Evolutionary conservation across 2,888 invertebrate species (phyloP), one percentile per base, ranked within the genome.

Genomic region (Dicyrtomina minuta): DNA sequence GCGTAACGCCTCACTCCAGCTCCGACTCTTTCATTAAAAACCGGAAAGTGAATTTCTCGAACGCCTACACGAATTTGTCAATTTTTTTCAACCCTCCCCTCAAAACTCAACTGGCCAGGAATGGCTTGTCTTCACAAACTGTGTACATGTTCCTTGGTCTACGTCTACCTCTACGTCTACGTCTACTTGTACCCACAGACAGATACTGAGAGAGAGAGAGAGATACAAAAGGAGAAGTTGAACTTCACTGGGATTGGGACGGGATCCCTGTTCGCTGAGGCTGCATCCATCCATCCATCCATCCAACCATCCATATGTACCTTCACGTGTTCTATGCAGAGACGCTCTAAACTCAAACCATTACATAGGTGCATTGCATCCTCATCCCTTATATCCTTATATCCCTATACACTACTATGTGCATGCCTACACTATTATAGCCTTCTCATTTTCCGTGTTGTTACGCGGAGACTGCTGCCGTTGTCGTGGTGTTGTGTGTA

Each of bases 61-160:
- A 59, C 72, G 72, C 75, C 72, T 71, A 73, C 72, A 72, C 70
- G 73, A 75, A 75, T 75, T 75, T 75, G 75, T 75, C 75, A 75
- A 70, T 66, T 70, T 74, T 74, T 71, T 74, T 71, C 64, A n/a
- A n/a, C n/a, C 64, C 51, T 53, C 39, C 64, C 53, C 51, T 53
- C 27, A 39, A 39, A 64, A 64, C 51, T 39, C 27, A 22, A 43
- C 61, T 44, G 43, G 61, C 41, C 51, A 64, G 53, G 64, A 53
- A 64, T 53, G 64, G 64, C 64, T 64, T 64, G 53, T 51, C 53
- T 60, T 26, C 4, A 56, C 56, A 56, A n/a, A n/a, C n/a, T n/a
- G n/a, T n/a, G n/a, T n/a, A n/a, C n/a, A n/a, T n/a, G n/a, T n/a
- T n/a, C n/a, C n/a, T n/a, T n/a, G n/a, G n/a, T n/a, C n/a, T n/a